A percentile compares a stretch with the other conserved stretches of the same genome.
phyloP scores from a whole-genome alignment of 1,140 invertebrate species.

The Ceratosolen solmsi region DNA sequence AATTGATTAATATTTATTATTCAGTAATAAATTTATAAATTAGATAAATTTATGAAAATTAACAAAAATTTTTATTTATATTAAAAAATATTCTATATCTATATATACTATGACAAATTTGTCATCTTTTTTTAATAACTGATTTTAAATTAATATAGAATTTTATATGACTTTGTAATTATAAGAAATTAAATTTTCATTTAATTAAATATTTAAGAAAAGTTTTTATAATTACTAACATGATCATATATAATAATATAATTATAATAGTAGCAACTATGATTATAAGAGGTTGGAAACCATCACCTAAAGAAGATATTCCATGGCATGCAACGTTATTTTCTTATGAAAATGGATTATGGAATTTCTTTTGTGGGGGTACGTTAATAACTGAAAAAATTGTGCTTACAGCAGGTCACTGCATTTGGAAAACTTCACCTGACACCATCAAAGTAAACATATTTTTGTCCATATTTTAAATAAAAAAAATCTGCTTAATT shows the following conservation, averaged over 20 bases:
- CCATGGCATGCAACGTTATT: constrained; percentile 71
- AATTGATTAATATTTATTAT: too few species aligned
- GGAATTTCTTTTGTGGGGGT: constrained; percentile 70
- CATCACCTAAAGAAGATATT: constrained; percentile 51
- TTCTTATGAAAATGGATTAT: constrained; percentile 60
- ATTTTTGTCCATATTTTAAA: neutral
- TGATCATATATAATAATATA: too few species aligned
- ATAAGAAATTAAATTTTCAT: neutral
- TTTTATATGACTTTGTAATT: too few species aligned
- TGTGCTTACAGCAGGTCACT: constrained; percentile 71
- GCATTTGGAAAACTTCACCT: constrained; percentile 66
- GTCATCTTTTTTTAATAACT: too few species aligned
- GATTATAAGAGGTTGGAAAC: constrained; percentile 66
- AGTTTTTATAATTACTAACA: too few species aligned
- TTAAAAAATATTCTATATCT: too few species aligned
- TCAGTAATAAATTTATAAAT: too few species aligned
- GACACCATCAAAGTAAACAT: constrained; percentile 56
- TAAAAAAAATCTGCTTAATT: neutral
- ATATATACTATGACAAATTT: too few species aligned
- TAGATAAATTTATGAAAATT: too few species aligned
- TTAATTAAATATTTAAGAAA: neutral
- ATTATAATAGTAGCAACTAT: constrained; percentile 59
- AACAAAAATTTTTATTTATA: too few species aligned
- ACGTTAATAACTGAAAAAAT: constrained; percentile 67
- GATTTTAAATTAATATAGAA: too few species aligned